Base-by-base conservation (phyloP, 2,797 vertebrate species). In the Rhinichthys osculus region DNA sequence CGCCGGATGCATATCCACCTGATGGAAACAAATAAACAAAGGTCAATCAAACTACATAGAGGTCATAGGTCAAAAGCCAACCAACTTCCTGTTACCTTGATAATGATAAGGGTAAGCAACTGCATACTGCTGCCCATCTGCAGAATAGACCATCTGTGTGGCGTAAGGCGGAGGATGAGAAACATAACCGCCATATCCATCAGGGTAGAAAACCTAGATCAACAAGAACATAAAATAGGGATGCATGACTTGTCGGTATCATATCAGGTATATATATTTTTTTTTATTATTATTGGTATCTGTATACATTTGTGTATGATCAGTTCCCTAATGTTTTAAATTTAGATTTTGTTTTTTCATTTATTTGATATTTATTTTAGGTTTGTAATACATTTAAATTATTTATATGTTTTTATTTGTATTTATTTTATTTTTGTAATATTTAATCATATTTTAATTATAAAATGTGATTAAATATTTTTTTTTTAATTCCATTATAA, bases 71-170 rank as follows among this genome's bases (percentile, higher is more conserved):
- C 38, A 42, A 19, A 82, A 42, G 67, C 52, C 67, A 57, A 27
- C 1, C 2, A 40, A 42, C 16, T 19, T 57, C 3, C 13, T 13
- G 81, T 40, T 94, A 97, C 96, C 96, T 95, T 94, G 95, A 90
- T 95, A 94, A 3, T 96, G 96, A 81, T 97, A 96, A 27, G 97
- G 97, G 86, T 96, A 97, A 17, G 97, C 95, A 81, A 97, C 92
- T 4, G 96, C 93, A 42, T 97, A 97, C 0, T 96, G 95, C 90
- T 98, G 97, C 59, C 97, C 96, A 0, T 94, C 96, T 42, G 97
- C 94, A 71, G 97, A 90, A 86, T 98, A 98, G 21, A 97, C 90
- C 62, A 98, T 93, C 90, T 97, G 97, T 70, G 97, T 93, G 33
- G 94, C 94, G 11, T 95, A 87, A 0, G 95, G 93, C 0, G 96